Evolutionary conservation across 2,888 invertebrate genomes (phyloP), one percentile per base, ranked within the genome.

Genomic region (Tetropium fuscum): DNA sequence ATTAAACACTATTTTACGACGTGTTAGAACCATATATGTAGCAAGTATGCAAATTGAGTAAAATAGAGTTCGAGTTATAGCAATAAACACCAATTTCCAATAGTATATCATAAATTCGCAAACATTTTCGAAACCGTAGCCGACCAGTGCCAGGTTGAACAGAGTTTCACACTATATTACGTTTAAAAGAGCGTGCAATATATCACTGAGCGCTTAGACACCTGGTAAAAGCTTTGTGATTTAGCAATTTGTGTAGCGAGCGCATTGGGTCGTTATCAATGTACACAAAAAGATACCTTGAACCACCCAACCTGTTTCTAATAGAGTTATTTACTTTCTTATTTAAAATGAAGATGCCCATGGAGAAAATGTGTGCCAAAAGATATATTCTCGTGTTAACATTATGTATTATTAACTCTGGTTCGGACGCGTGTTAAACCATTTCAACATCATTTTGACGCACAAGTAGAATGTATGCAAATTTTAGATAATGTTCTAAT

Each of bases 211-310:
- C 57, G 60, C 41, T 48, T 56, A 56, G 62, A 58, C 64, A 74
- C 68, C 71, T 67, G 68, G 69, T 72, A 70, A 71, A 71, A 71
- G 72, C 74, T 73, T 74, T 74, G 72, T 74, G 73, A 73, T 74
- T 72, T 72, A 73, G 66, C 73, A 74, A 74, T 70, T 68, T 69
- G 68, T 67, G 66, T 61, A 58, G 63, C 60, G 64, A 63, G 55
- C 60, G 60, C 53, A 67, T 64, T 63, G 66, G 65, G 66, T 61
- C 63, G 64, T 61, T 59, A 60, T 54, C 62, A 63, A 64, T 70
- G 61, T 63, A 68, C 60, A 69, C 66, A 68, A 68, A 55, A 67
- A 66, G 62, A 69, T 58, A 45, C 53, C 57, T 25, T 48, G 58
- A 60, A 60, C 59, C 58, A 43, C 60, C 63, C 54, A 63, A 55